Conservation (phyloP, 2,113 vertebrate species). For the Campylomormyrus numenius region DNA sequence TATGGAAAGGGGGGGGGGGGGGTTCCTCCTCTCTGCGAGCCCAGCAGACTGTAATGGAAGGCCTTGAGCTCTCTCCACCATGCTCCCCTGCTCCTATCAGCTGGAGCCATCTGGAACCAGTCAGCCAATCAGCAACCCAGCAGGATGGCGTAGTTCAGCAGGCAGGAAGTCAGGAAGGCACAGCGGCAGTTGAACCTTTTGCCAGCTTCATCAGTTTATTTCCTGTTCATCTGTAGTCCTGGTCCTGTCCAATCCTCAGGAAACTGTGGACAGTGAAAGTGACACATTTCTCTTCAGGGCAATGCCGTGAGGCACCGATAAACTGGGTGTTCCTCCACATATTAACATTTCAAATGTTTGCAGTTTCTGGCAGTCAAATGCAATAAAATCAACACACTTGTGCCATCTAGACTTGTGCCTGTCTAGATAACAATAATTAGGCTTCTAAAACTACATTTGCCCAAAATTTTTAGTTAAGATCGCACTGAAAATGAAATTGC, state of each 20-base stretch:
- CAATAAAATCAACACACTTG: background rate
- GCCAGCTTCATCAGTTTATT: conserved; percentile 45
- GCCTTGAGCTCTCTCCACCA: conserved; percentile 24
- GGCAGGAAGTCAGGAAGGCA: conserved; percentile 62
- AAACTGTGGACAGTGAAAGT: conserved; percentile 39
- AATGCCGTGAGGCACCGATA: background rate
- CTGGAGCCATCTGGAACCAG: conserved; percentile 75
- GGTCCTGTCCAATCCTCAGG: conserved; percentile 44
- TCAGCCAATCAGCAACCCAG: conserved; percentile 53
- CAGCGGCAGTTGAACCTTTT: conserved; percentile 26
- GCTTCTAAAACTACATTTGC: background rate
- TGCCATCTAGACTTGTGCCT: background rate
- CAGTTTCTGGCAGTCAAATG: background rate
- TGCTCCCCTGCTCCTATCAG: conserved; percentile 64
- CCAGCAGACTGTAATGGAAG: conserved; percentile 24
- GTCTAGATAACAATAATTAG: background rate
- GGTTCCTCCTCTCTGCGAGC: background rate
- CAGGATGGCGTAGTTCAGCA: conserved; percentile 39
- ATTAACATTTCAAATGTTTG: background rate
- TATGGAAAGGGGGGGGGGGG: background rate
- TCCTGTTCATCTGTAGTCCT: conserved; percentile 52
- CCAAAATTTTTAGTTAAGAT: background rate
- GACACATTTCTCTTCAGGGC: background rate
- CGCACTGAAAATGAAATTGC: background rate
- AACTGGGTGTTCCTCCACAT: background rate